phyloP scores from a whole-genome alignment of 2,113 vertebrate genomes.

The Psittacus erithacus region DNA sequence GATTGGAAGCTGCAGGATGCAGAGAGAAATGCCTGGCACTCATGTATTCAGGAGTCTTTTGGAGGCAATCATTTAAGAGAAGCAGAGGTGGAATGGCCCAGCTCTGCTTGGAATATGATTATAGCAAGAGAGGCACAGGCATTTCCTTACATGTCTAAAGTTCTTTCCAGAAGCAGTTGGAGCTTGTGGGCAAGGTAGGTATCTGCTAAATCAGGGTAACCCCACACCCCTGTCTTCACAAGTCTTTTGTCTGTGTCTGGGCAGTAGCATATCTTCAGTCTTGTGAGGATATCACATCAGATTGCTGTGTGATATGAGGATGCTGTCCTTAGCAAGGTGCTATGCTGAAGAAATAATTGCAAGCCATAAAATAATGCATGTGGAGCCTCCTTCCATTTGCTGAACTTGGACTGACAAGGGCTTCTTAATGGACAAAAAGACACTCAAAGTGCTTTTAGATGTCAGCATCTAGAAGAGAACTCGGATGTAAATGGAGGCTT shows the following conservation, averaged over 20 bases:
- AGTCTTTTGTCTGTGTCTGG: not conserved
- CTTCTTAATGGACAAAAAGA: constrained; percentile 26
- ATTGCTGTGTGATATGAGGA: not conserved
- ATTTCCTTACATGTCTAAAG: not conserved
- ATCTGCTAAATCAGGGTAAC: not conserved
- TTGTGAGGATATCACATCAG: not conserved
- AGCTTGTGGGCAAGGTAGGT: not conserved
- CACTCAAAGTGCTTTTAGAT: constrained; percentile 1
- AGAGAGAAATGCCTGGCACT: not conserved
- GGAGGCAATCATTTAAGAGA: not conserved
- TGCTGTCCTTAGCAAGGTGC: not conserved
- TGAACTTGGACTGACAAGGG: not conserved
- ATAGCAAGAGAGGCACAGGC: not conserved
- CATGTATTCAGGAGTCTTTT: not conserved
- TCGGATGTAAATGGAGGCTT: not conserved
- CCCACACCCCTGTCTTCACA: not conserved
- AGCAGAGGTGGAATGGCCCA: not conserved
- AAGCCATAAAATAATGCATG: not conserved
- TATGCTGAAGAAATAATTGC: not conserved
- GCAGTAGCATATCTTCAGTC: not conserved
- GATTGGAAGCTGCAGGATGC: not conserved
- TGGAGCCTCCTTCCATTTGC: constrained; percentile 13
- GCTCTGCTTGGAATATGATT: not conserved
- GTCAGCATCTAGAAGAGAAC: not conserved
- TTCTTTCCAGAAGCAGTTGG: not conserved